phyloP scores from a whole-genome alignment of 1,140 invertebrate species.

The Cyclargus thomasi region DNA sequence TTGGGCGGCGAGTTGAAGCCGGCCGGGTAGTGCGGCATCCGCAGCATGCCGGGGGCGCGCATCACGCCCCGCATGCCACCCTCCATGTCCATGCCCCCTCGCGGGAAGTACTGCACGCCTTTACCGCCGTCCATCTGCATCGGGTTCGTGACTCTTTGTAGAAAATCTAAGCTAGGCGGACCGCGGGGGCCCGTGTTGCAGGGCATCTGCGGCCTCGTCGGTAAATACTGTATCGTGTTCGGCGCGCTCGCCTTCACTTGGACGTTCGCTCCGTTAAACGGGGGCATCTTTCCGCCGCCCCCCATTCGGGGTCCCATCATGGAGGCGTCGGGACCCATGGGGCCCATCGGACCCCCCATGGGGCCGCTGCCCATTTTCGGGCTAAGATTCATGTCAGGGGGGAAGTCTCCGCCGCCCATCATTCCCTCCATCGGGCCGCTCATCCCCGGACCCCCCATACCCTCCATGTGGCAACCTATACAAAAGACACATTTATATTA shows the following conservation, averaged over 20 bases:
- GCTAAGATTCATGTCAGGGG: slow-evolving; percentile 77
- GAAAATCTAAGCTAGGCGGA: slow-evolving; percentile 94
- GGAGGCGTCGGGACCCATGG: slow-evolving; percentile 66
- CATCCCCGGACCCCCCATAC: slow-evolving; percentile 70
- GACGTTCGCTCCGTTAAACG: slow-evolving; percentile 88
- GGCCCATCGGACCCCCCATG: slow-evolving; percentile 70
- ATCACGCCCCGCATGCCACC: slow-evolving; percentile 75
- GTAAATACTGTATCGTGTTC: slow-evolving; percentile 98
- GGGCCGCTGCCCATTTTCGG: slow-evolving; percentile 76
- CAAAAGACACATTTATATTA: slow-evolving; percentile 15
- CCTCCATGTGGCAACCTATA: slow-evolving; percentile 75
- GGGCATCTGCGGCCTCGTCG: slow-evolving; percentile 87
- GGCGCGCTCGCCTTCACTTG: slow-evolving; percentile 97
- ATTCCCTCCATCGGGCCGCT: slow-evolving; percentile 71
- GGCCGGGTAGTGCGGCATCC: slow-evolving; percentile 69
- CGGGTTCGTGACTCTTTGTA: slow-evolving; percentile 91
- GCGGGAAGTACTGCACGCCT: slow-evolving; percentile 84
- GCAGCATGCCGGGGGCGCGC: slow-evolving; percentile 59
- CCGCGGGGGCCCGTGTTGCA: slow-evolving; percentile 80
- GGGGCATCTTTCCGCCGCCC: slow-evolving; percentile 76
- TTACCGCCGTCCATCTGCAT: slow-evolving; percentile 82
- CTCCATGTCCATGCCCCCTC: slow-evolving; percentile 70
- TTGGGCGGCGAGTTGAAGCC: slow-evolving; percentile 70
- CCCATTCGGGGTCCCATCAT: slow-evolving; percentile 74
- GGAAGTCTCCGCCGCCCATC: slow-evolving; percentile 70